Conservation (phyloP, 2,113 vertebrate species). For the Typhlomys cinereus region DNA sequence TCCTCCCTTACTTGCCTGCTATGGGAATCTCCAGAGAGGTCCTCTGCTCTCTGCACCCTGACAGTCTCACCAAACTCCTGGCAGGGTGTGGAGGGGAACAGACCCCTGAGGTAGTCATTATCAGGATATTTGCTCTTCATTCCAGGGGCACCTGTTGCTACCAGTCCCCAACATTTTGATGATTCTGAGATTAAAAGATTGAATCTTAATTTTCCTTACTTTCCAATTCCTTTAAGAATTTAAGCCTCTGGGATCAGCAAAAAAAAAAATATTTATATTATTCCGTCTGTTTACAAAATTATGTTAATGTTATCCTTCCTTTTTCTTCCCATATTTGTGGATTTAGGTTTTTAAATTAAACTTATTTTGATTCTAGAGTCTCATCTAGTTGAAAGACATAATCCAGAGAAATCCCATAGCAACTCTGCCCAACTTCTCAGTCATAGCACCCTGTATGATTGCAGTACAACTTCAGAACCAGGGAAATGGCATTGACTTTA, state of each 20-base stretch:
- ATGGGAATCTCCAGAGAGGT: neutral
- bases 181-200: neutral
- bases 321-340: slow-evolving; percentile 11
- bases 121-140: neutral
- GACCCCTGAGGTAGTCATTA: neutral
- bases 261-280: neutral
- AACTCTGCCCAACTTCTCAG: neutral
- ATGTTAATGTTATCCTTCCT: neutral
- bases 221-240: neutral
- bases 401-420: neutral
- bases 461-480: neutral
- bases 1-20: neutral
- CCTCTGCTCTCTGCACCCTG: neutral
- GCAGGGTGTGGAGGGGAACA: neutral
- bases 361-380: slow-evolving; percentile 3
- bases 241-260: neutral
- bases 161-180: neutral
- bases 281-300: neutral
- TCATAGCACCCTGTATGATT: neutral
- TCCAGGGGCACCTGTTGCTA: neutral
- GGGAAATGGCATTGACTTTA: neutral
- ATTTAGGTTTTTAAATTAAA: slow-evolving; percentile 26
- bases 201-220: neutral
- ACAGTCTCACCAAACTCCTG: neutral
- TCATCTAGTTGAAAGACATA: slow-evolving; percentile 1